Evolutionary conservation across 2,888 invertebrate species (phyloP).

Genomic region (Zhuqinia jingwanae): DNA sequence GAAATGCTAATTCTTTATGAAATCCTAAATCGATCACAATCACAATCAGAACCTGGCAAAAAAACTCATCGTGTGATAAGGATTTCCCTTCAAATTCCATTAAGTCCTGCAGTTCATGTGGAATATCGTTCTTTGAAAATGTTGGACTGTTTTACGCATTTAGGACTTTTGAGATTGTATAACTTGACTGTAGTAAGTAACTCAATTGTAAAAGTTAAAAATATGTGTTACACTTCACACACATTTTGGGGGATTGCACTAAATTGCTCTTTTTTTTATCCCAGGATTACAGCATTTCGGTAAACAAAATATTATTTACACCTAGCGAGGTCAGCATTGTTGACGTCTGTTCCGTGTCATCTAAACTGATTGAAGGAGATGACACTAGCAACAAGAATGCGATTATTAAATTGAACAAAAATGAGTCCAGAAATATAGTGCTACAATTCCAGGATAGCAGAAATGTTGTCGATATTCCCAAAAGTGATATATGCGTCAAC

Average conservation of each 20-base stretch:
- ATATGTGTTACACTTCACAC: not conserved
- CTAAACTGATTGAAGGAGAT: not conserved
- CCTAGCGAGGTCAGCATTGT: conserved; percentile 42
- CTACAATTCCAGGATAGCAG: conserved; percentile 50
- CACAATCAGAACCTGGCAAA: conserved; percentile 31
- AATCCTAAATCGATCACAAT: conserved; percentile 23
- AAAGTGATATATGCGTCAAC: conserved; percentile 40
- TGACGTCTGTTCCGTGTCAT: conserved; percentile 33
- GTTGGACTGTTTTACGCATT: conserved; percentile 62
- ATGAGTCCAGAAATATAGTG: conserved; percentile 71
- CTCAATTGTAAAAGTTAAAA: too few species aligned
- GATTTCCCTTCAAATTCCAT: conserved; percentile 68
- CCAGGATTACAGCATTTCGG: conserved; percentile 56
- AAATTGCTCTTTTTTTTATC: not conserved
- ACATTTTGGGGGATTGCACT: not conserved
- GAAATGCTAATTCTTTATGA: conserved; percentile 74
- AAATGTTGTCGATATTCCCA: not conserved
- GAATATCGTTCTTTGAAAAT: conserved; percentile 75
- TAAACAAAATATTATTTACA: conserved; percentile 56
- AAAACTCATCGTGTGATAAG: conserved; percentile 68
- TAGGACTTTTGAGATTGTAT: conserved; percentile 74
- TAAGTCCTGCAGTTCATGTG: conserved; percentile 69
- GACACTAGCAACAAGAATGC: not conserved
- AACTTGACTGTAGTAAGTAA: conserved; percentile 74
- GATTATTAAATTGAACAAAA: conserved; percentile 53